Base-by-base conservation (phyloP, 2,113 vertebrate genomes). In the Entelurus aequoreus region DNA sequence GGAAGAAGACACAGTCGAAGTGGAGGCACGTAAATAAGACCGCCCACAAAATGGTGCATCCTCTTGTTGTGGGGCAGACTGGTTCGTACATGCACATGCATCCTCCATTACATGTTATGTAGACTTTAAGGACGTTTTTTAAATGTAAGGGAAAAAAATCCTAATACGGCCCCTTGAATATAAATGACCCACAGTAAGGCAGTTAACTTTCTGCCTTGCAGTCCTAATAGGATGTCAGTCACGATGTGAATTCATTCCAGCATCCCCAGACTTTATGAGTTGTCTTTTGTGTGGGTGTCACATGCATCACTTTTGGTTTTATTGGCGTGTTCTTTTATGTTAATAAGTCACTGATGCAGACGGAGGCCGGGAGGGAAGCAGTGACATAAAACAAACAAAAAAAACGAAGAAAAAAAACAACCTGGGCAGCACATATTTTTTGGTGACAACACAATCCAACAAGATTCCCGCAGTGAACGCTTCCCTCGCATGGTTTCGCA, bases 291-390 rank as follows among this genome's bases (percentile, higher is more conserved):
- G 15, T 21, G 10, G 48, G 16, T 54, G 8, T 47, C 52, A 44
- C 28, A 70, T 62, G 66, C 58, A 55, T 65, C 53, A 70, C 28
- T 68, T 62, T 60, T 6, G 38, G 15, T 14, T 55, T 44, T 47
- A 54, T 48, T 59, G 42, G 63, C 28, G 71, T 74, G 6, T 67
- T 68, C 58, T 65, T 11, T 61, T 53, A 50, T 69, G 56, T 65
- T 58, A 47, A 15, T 72, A 76, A 73, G 75, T 71, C 57, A 72
- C 52, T 54, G 52, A 66, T 63, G 62, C 76, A 78, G 63, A 85
- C 74, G 60, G 80, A 79, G 50, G 40, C 62, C 72, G 56, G 62
- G 51, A 70, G 62, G 57, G 52, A 77, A 60, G 70, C 60, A 56
- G 42, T 11, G 42, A 44, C 42, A 44, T 10, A 44, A 8, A 8